Evolutionary conservation across 2,888 invertebrate species (phyloP).

Genomic region (Acrocyrtus sp.): DNA sequence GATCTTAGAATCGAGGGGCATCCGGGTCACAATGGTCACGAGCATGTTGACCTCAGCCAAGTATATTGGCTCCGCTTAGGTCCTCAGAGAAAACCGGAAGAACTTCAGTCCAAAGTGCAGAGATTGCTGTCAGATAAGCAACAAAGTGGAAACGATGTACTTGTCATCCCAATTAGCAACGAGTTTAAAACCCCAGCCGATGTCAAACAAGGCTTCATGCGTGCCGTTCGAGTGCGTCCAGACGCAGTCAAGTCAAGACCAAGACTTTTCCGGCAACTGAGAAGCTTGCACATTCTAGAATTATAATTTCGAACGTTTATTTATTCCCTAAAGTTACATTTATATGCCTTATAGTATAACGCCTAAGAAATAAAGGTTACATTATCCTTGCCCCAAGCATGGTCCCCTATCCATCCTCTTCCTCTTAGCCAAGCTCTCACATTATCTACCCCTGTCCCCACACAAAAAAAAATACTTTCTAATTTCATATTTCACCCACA

Average conservation of each 20-base stretch:
- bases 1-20: too few relatives aligned
- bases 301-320: too few relatives aligned
- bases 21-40: not conserved
- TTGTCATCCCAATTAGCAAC: constrained; percentile 50
- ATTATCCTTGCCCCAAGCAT: too few relatives aligned
- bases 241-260: not conserved
- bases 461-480: not conserved
- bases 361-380: too few relatives aligned
- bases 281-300: constrained; percentile 13
- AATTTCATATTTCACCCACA: not conserved
- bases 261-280: constrained; percentile 4
- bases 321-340: too few relatives aligned
- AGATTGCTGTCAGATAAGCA: constrained; percentile 31
- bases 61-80: constrained; percentile 56
- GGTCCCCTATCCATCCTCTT: not conserved
- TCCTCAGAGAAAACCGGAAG: constrained; percentile 7
- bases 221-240: constrained; percentile 29
- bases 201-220: constrained; percentile 50
- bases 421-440: not conserved
- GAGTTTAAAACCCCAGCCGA: constrained; percentile 21
- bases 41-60: constrained; percentile 42
- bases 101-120: constrained; percentile 37
- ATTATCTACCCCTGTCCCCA: not conserved
- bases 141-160: constrained; percentile 37
- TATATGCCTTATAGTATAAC: too few relatives aligned